These are phyloP conservation scores for Chironomus tentans DNA, from an alignment of 2,888 invertebrate genomes.

Conservation along the genomic window DNA sequence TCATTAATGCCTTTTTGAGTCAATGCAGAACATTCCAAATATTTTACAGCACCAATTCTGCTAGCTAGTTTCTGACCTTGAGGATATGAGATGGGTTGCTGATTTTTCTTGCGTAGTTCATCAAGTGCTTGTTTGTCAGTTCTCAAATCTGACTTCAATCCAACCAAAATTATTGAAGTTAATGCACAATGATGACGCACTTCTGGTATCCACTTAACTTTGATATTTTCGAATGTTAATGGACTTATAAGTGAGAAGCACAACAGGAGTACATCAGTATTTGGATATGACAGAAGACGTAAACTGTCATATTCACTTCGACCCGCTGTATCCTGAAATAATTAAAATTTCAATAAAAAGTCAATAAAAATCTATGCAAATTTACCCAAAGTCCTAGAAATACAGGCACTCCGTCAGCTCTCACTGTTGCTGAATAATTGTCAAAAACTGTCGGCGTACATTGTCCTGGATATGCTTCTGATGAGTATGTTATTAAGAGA, in stretches of 20 bases:
- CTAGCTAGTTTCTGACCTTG: neutral
- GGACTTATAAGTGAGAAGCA: constrained; percentile 42
- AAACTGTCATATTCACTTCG: neutral
- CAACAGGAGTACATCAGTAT: neutral
- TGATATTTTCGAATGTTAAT: constrained; percentile 53
- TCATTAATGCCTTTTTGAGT: neutral
- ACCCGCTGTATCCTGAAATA: constrained; percentile 46
- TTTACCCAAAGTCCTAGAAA: constrained; percentile 51
- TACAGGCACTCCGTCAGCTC: constrained; percentile 57
- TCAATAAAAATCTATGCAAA: neutral
- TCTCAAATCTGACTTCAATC: constrained; percentile 70
- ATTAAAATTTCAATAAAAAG: constrained; percentile 40
- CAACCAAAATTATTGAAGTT: constrained; percentile 52
- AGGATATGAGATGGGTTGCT: neutral
- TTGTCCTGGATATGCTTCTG: no score
- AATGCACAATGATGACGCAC: constrained; percentile 55
- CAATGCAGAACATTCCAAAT: neutral
- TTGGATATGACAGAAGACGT: neutral
- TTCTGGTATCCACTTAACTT: constrained; percentile 57
- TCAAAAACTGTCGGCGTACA: neutral
- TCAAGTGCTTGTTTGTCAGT: constrained; percentile 87
- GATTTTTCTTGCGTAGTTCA: neutral
- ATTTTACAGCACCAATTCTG: neutral
- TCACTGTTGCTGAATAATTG: constrained; percentile 30
- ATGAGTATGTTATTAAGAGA: no score